Evolutionary conservation across 2,888 invertebrate genomes (phyloP), one percentile per base, ranked within the genome.

Genomic region (Dioctria linearis): DNA sequence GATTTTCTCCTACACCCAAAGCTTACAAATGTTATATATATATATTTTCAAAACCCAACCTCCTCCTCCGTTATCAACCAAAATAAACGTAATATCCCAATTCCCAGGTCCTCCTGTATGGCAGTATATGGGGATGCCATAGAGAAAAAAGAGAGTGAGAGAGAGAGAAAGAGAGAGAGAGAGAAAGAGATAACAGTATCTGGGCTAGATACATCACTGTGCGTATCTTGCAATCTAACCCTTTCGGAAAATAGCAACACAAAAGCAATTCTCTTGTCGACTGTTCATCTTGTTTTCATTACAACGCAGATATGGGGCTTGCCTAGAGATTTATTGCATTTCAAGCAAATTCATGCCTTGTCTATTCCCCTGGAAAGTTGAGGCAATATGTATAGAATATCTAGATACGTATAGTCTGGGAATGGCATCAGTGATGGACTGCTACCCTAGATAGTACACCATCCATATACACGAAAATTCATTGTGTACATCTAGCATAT

Each of bases 241-340:
- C 73, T 73, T 73, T 73, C 42, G 42, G 37, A 57, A 54, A 59
- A 40, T 13, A 13, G 13, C 57, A 25, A 37, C 13, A 59, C 57
- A 73, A 73, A 73, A 57, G 73, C 73, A 73, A 73, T 57, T 73
- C 73, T 73, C 73, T 73, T 57, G 69, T 51, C 69, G 49, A 57
- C 59, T 73, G 73, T 73, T 73, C 73, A 73, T 73, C 73, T 73
- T 73, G 73, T 73, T 73, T 73, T 73, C 73, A 73, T 73, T 73
- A 73, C 57, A 69, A 51, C 69, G 73, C 40, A 49, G 49, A 73
- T 57, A 59, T 42, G 42, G 73, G 59, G 25, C 25, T 25, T 25
- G 25, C 1, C 57, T 57, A 57, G 73, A 73, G 59, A 73, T 73
- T 73, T 73, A 73, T 73, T 73, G 73, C 73, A 73, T 73, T 73